These are phyloP conservation scores for Bombyx mandarina DNA, from an alignment of 1,140 invertebrate species.

Conservation along the genomic window DNA sequence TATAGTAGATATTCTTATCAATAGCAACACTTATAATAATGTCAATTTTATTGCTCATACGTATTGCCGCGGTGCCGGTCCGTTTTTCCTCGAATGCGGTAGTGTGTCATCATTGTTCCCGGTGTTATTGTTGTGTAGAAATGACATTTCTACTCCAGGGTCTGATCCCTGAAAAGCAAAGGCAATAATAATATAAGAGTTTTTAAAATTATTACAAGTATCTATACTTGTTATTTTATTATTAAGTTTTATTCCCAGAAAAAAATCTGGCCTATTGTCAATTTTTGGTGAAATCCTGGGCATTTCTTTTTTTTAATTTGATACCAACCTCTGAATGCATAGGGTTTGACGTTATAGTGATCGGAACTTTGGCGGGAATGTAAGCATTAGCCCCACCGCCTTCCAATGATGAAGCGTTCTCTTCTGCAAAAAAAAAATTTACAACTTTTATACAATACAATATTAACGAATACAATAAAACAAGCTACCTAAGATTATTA, in stretches of 20 bases:
- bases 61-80: constrained; percentile 42
- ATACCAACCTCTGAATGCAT: constrained; percentile 55
- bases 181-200: background rate
- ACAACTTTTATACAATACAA: background rate
- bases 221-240: constrained; percentile 1
- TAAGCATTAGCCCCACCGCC: constrained; percentile 45
- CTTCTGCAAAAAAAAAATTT: constrained; percentile 38
- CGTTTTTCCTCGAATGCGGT: constrained; percentile 52
- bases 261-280: background rate
- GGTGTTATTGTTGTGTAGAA: constrained; percentile 59
- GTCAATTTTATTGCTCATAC: constrained; percentile 30
- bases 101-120: constrained; percentile 47
- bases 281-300: background rate
- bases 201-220: background rate
- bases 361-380: constrained; percentile 58
- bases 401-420: constrained; percentile 46
- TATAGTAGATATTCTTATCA: constrained; percentile 20
- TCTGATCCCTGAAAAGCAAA: constrained; percentile 35
- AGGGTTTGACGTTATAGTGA: constrained; percentile 61
- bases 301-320: too few relatives aligned
- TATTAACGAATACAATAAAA: too few relatives aligned
- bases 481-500: too few relatives aligned
- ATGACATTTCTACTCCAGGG: constrained; percentile 58
- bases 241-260: constrained; percentile 4
- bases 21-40: constrained; percentile 19